phyloP scores from a whole-genome alignment of 2,113 vertebrate genomes.

The Nematolebias whitei region DNA sequence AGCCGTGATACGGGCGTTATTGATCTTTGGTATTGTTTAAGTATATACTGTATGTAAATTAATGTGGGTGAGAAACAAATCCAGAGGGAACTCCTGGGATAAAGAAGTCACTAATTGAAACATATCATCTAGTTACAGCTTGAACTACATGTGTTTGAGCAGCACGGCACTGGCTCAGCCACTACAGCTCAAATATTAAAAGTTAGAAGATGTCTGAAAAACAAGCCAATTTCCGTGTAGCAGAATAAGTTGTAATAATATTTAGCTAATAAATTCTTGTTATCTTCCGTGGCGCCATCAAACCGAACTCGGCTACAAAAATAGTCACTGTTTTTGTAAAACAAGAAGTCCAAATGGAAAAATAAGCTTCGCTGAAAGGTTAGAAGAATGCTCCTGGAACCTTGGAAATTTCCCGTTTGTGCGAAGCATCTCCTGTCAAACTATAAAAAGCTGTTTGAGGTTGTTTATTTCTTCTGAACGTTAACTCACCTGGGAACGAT shows the following conservation, averaged over 20 bases:
- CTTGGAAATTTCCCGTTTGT: not conserved
- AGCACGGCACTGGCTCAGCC: not conserved
- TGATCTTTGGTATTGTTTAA: too few relatives aligned
- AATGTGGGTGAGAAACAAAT: not conserved
- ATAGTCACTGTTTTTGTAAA: not conserved
- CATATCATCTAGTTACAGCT: not conserved
- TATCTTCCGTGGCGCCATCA: not conserved
- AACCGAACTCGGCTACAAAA: not conserved
- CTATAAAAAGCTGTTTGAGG: not conserved
- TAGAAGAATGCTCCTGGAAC: not conserved
- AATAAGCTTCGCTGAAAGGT: not conserved
- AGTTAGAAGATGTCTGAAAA: not conserved
- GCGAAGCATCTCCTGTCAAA: not conserved
- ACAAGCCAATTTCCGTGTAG: not conserved
- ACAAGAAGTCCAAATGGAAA: not conserved
- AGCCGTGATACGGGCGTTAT: too few relatives aligned
- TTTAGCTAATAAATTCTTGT: conserved; percentile 10
- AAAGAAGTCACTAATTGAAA: not conserved
- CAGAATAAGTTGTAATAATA: not conserved
- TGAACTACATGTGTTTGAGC: not conserved
- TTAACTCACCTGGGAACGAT: conserved; percentile 73
- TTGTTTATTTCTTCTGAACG: not conserved
- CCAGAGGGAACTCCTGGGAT: too few relatives aligned
- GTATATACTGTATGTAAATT: too few relatives aligned
- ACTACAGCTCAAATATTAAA: not conserved